Evolutionary conservation across 1,140 invertebrate genomes (phyloP).

Genomic region (Lepidurus couesii): DNA sequence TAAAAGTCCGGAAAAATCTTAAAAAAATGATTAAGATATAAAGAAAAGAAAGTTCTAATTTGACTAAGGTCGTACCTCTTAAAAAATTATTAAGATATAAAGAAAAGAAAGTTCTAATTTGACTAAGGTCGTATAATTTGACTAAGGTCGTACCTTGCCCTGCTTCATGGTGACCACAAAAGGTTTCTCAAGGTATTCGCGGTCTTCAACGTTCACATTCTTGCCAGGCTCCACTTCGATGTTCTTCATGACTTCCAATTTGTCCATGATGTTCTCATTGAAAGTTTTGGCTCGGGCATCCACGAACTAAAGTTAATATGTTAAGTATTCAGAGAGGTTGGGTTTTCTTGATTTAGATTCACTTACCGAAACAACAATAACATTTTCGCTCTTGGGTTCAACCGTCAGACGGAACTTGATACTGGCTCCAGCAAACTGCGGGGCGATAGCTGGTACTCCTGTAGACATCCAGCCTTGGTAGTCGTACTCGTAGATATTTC

Average conservation of each 20-base stretch:
- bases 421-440: conserved; percentile 28
- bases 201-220: conserved; percentile 27
- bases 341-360: background rate
- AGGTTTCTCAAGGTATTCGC: conserved; percentile 30
- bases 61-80: background rate
- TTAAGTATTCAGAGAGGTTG: background rate
- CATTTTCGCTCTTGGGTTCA: conserved; percentile 29
- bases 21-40: background rate
- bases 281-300: conserved; percentile 27
- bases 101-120: background rate
- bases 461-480: conserved; percentile 33
- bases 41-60: background rate
- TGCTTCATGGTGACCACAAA: conserved; percentile 28
- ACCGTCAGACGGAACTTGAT: conserved; percentile 31
- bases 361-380: conserved; percentile 32
- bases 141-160: conserved; percentile 25
- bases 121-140: background rate
- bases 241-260: conserved; percentile 4
- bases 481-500: conserved; percentile 31
- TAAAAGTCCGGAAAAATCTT: background rate
- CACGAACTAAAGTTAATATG: background rate
- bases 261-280: conserved; percentile 29
- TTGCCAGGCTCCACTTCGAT: conserved; percentile 22
- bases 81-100: background rate
- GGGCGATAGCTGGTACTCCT: conserved; percentile 30